Evolutionary conservation across 1,140 invertebrate genomes (phyloP).

Genomic region (Ylistrum balloti): DNA sequence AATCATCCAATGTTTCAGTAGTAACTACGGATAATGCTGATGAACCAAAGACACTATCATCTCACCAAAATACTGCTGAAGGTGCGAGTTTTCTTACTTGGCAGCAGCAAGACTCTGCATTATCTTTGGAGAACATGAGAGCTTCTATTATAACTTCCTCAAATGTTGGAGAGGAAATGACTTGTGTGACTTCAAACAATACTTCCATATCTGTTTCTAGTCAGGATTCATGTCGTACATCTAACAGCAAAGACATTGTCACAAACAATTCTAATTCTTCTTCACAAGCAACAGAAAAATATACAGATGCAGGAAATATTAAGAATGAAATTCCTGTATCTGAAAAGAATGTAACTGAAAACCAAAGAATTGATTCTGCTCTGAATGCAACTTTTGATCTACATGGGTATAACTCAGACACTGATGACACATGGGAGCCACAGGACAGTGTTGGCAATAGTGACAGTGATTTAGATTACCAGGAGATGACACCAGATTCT

Average conservation of each 20-base stretch:
- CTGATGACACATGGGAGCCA: conserved; percentile 55
- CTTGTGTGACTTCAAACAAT: too few species aligned
- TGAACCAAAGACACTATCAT: neutral
- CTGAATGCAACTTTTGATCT: neutral
- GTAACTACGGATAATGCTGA: neutral
- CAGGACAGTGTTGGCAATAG: conserved; percentile 29
- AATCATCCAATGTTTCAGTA: neutral
- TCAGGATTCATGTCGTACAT: neutral
- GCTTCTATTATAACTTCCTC: conserved; percentile 7
- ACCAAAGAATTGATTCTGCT: neutral
- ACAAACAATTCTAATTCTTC: neutral
- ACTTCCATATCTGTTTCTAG: neutral
- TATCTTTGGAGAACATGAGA: neutral
- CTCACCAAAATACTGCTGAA: too few species aligned
- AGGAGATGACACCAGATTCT: neutral
- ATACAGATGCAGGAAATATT: neutral
- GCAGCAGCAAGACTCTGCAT: too few species aligned
- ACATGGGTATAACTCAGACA: conserved; percentile 48
- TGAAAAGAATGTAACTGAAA: neutral
- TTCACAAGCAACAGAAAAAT: neutral
- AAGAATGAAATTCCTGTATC: neutral
- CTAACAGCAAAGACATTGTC: too few species aligned
- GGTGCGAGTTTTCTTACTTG: too few species aligned
- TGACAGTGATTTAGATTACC: conserved; percentile 1
- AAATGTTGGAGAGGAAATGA: neutral